Evolutionary conservation across 1,140 invertebrate species (phyloP).

Genomic region (Drosophila subobscura): DNA sequence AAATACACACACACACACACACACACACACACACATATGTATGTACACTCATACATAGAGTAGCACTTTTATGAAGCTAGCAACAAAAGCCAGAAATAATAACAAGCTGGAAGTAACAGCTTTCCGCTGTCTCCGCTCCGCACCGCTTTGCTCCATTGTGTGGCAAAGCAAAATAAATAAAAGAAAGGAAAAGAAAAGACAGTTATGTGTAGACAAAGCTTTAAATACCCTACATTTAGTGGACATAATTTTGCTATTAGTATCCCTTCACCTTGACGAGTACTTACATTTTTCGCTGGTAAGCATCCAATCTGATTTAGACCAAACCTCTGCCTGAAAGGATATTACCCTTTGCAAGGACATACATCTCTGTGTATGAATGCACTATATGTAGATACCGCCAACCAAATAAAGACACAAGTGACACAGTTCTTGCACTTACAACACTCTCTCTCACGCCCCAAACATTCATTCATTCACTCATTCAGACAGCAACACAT

Average conservation of each 20-base stretch:
- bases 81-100: slow-evolving; percentile 69
- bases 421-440: slow-evolving; percentile 76
- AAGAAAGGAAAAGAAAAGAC: too few relatives aligned
- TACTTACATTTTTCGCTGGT: too few relatives aligned
- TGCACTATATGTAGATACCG: slow-evolving; percentile 8
- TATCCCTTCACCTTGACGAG: not conserved
- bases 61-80: slow-evolving; percentile 56
- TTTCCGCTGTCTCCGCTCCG: slow-evolving; percentile 46
- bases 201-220: too few relatives aligned
- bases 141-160: slow-evolving; percentile 33
- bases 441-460: slow-evolving; percentile 45
- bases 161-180: slow-evolving; percentile 3
- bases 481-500: slow-evolving; percentile 28
- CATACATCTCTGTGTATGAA: too few relatives aligned
- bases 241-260: too few relatives aligned
- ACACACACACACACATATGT: slow-evolving; percentile 30
- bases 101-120: slow-evolving; percentile 60
- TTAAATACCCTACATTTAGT: too few relatives aligned
- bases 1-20: slow-evolving; percentile 33
- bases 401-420: slow-evolving; percentile 63
- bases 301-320: not conserved
- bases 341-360: too few relatives aligned
- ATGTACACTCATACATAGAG: not conserved
- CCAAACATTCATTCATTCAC: slow-evolving; percentile 12
- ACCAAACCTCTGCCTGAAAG: slow-evolving; percentile 7